Base-by-base conservation (phyloP, 2,888 invertebrate genomes). In the Vesta saturnalis region DNA sequence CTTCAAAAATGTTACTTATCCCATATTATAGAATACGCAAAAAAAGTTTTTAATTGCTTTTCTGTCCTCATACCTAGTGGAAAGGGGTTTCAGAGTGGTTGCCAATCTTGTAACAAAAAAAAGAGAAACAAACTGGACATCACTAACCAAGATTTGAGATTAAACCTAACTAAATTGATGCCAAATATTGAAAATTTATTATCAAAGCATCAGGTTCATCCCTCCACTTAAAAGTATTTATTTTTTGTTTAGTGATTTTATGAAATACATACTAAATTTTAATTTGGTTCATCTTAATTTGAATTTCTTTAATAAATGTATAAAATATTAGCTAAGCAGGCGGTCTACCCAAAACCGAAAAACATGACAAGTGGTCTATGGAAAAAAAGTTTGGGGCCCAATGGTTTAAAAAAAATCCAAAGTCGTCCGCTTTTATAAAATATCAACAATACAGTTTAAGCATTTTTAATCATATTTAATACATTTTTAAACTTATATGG, bases 151-250 rank as follows among this genome's bases (percentile, higher is more conserved):
- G 70, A 75, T 71, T 76, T 76, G 60, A 71, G 70, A 65, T 72
- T 76, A 74, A 70, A 67, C 73, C 72, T 76, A 16, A 74, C 74
- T 55, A 75, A 75, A 73, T 70, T 75, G 69, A 74, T 35, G 67
- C 73, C 56, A n/a, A n/a, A n/a, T n/a, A n/a, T n/a, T n/a, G n/a
- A n/a, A n/a, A n/a, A n/a, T n/a, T n/a, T n/a, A n/a, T 67, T 75
- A 65, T 69, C 64, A 74, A 71, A 64, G 59, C 73, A 74, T 69
- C 73, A 73, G 62, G 72, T 71, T 72, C 74, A 74, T 67, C 73
- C 74, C 56, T 73, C 69, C 59, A 71, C 73, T 64, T 72, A 72
- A 73, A 73, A 71, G 61, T 60, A 73, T 73, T 71, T 56, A 73
- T 64, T 70, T 73, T 58, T 71, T 70, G 55, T 47, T 69, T 63